Conservation (phyloP, 2,113 vertebrate genomes). For the Prochilodus magdalenae region DNA sequence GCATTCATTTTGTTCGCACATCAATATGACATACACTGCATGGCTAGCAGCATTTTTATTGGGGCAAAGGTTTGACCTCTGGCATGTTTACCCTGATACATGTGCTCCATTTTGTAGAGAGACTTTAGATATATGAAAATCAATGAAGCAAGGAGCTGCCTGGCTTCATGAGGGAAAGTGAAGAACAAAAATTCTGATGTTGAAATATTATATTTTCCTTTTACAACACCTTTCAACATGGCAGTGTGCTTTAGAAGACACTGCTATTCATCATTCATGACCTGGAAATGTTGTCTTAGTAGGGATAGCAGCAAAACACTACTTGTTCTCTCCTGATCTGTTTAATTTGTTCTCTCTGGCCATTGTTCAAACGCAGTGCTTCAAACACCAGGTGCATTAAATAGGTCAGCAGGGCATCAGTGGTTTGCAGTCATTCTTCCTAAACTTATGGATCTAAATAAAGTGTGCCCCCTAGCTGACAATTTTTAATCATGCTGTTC, state of each 20-base stretch:
- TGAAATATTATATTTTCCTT: neutral
- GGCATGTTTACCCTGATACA: slow-evolving; percentile 56
- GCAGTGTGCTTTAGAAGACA: neutral
- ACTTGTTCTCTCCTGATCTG: neutral
- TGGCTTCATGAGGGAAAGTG: neutral
- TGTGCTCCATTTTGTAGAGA: slow-evolving; percentile 65
- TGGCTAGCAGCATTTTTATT: slow-evolving; percentile 35
- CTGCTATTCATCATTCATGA: slow-evolving; percentile 11
- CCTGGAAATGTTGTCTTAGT: neutral
- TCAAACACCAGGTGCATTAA: neutral
- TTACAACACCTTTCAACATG: neutral
- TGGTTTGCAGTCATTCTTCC: neutral
- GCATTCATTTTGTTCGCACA: slow-evolving; percentile 28
- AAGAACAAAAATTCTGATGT: neutral
- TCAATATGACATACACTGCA: slow-evolving; percentile 58
- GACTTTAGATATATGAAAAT: slow-evolving; percentile 61
- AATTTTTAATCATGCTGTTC: neutral
- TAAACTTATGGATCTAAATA: neutral
- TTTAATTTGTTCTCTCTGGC: neutral
- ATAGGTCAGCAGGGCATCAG: slow-evolving; percentile 5
- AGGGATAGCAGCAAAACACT: neutral
- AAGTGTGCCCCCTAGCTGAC: neutral
- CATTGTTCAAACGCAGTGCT: neutral
- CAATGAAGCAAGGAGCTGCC: slow-evolving; percentile 50
- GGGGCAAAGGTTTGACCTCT: slow-evolving; percentile 61